phyloP scores from a whole-genome alignment of 1,140 invertebrate species.

The Tetragonula clypearis region DNA sequence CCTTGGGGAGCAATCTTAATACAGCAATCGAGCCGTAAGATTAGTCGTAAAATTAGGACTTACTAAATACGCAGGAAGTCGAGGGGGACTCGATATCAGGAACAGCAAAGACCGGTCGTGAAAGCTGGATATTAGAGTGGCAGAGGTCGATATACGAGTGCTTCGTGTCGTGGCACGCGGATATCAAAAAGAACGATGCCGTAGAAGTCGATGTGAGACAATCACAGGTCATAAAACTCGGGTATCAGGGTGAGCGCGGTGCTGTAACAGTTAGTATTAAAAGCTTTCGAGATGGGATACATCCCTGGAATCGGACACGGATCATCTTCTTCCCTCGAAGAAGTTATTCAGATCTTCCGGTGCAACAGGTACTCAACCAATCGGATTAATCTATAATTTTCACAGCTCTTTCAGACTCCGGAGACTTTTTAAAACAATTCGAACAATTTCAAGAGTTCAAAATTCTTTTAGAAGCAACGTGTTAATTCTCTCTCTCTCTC shows the following conservation, averaged over 20 bases:
- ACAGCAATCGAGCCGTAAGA: background rate
- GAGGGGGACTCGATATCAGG: background rate
- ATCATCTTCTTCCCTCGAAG: background rate
- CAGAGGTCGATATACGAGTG: background rate
- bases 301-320: background rate
- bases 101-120: background rate
- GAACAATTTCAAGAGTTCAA: no score
- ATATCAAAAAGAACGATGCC: background rate
- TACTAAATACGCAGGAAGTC: background rate
- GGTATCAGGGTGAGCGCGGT: background rate
- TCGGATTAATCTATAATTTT: no score
- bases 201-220: background rate
- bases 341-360: no score
- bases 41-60: background rate
- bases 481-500: no score
- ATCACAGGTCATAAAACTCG: background rate
- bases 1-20: background rate
- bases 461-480: no score
- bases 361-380: no score
- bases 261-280: background rate
- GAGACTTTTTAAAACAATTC: no score
- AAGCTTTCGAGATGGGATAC: background rate
- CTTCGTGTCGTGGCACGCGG: background rate
- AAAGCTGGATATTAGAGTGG: conserved; percentile 9
- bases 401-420: no score